Percentiles rank a stretch among this genome's conserved stretches.
These are phyloP conservation scores for roundworm (Caenorhabditis elegans) DNA, from an alignment of 1,140 invertebrate genomes.

Conservation along the genomic window WBcel235 BX284602.5:12861501-12862000, in stretches of 20 bases:
- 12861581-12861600: conserved; percentile 46
- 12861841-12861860: background rate
- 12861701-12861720: background rate
- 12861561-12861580: conserved; percentile 38
- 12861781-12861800: conserved; percentile 20
- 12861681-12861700: background rate
- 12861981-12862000: too few relatives aligned
- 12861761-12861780: conserved; percentile 30
- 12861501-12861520: conserved; percentile 45
- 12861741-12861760: conserved; percentile 6
- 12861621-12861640: background rate
- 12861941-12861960: too few relatives aligned
- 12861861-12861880: background rate
- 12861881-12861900: too few relatives aligned
- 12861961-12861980: too few relatives aligned
- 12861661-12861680: conserved; percentile 12
- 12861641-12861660: background rate
- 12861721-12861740: background rate
- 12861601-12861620: conserved; percentile 47
- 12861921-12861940: background rate
- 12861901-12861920: too few relatives aligned
- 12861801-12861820: conserved; percentile 26
- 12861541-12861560: background rate
- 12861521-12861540: conserved; percentile 42
- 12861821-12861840: background rate